Evolutionary conservation across 2,113 vertebrate species (phyloP).

Genomic region (Chrysochloris asiatica): DNA sequence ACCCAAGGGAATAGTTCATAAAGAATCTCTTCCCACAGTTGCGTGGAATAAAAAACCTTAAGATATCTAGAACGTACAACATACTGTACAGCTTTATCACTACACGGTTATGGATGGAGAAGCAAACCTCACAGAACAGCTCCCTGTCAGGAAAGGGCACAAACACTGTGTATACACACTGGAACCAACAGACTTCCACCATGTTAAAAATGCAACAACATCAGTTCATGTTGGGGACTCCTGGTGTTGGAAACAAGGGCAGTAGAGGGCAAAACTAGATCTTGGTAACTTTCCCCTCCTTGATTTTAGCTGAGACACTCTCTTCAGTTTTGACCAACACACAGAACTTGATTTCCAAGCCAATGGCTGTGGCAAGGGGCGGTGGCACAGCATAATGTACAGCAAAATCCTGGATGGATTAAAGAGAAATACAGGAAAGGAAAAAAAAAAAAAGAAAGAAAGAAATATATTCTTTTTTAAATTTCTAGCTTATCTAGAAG

Average conservation of each 20-base stretch:
- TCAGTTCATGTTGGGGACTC: slow-evolving; percentile 80
- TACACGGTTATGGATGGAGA: too few relatives aligned
- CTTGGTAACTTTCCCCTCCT: slow-evolving; percentile 85
- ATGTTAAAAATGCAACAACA: slow-evolving; percentile 46
- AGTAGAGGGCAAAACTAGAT: slow-evolving; percentile 78
- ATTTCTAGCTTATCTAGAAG: too few relatives aligned
- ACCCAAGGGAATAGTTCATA: too few relatives aligned
- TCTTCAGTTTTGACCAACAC: slow-evolving; percentile 86
- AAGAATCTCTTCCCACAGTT: too few relatives aligned
- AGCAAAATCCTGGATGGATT: too few relatives aligned
- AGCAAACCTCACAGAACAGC: too few relatives aligned
- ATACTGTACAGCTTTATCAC: too few relatives aligned
- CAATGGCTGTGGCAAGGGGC: slow-evolving; percentile 94
- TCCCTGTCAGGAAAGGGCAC: slow-evolving; percentile 70
- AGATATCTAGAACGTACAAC: too few relatives aligned
- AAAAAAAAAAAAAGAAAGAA: too few relatives aligned
- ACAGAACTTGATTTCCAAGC: slow-evolving; percentile 92
- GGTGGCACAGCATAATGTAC: slow-evolving; percentile 96
- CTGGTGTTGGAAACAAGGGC: slow-evolving; percentile 48
- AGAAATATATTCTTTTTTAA: too few relatives aligned
- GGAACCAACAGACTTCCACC: slow-evolving; percentile 57
- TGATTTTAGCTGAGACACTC: slow-evolving; percentile 84
- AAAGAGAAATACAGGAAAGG: too few relatives aligned
- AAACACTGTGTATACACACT: slow-evolving; percentile 65
- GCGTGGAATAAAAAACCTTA: too few relatives aligned